A percentile compares a stretch with the other conserved stretches of the same genome.
Evolutionary conservation across 2,113 vertebrate species (phyloP).

Genomic region (Ursus arctos): DNA sequence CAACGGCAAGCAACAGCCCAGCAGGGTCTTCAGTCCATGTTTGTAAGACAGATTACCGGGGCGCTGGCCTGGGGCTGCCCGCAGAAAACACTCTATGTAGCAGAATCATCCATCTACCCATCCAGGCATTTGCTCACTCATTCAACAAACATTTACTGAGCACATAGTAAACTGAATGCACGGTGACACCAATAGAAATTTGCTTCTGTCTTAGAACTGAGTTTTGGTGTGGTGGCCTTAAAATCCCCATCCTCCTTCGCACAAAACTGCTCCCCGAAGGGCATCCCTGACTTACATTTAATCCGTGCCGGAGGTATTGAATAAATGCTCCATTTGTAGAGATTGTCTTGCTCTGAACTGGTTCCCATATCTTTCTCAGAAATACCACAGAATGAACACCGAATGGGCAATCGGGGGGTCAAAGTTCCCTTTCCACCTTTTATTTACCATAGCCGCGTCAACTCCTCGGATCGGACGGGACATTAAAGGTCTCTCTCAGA

Average conservation of each 20-base stretch:
- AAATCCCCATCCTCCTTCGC: not conserved
- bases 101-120: not conserved
- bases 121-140: not conserved
- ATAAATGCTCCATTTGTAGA: not conserved
- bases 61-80: not conserved
- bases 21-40: not conserved
- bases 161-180: not conserved
- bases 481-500: not conserved
- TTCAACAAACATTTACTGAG: not conserved
- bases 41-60: not conserved
- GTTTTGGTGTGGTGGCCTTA: not conserved
- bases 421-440: not conserved
- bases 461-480: not conserved
- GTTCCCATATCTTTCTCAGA: not conserved
- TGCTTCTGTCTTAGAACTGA: not conserved
- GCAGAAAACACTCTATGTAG: not conserved
- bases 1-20: not conserved
- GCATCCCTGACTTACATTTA: not conserved
- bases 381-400: not conserved
- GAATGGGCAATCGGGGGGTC: not conserved
- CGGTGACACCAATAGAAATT: not conserved
- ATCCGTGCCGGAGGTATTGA: not conserved
- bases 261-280: conserved; percentile 31
- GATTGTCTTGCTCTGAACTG: not conserved
- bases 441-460: not conserved